These are phyloP conservation scores for Phainopepla nitens DNA, from an alignment of 2,113 vertebrate species.

Conservation along the genomic window DNA sequence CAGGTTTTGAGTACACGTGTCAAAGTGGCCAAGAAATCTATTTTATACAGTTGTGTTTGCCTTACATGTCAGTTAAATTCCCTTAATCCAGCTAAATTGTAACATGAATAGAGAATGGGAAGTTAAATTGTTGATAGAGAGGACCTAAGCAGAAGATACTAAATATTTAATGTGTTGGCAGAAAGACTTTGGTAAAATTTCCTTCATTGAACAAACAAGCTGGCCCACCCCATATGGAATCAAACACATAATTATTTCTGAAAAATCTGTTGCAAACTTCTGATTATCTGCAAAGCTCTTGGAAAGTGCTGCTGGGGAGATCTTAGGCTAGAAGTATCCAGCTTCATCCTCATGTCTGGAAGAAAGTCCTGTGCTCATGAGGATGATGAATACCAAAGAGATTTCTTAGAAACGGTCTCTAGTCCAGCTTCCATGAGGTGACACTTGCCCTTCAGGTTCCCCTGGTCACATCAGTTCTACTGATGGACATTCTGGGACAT, in stretches of 20 bases:
- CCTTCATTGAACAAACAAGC: neutral
- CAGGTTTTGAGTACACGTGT: fast-evolving
- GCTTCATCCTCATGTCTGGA: neutral
- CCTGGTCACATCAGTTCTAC: neutral
- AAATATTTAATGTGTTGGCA: slow-evolving; percentile 2
- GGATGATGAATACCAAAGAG: neutral
- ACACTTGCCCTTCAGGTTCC: neutral
- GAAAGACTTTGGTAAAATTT: neutral
- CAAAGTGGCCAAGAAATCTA: neutral
- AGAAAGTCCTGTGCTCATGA: neutral
- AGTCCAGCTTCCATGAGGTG: neutral
- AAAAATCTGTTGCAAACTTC: neutral
- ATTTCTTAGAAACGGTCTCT: neutral
- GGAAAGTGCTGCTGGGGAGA: neutral
- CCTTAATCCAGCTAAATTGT: neutral
- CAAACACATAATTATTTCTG: neutral
- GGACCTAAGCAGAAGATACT: neutral
- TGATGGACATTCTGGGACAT: neutral
- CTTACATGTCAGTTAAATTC: neutral
- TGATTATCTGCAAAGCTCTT: neutral
- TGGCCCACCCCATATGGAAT: neutral
- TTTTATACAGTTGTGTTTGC: neutral
- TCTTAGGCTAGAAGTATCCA: neutral
- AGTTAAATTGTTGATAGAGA: slow-evolving; percentile 16
- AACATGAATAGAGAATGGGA: neutral